Percentiles rank a stretch among this genome's conserved stretches.
These are phyloP conservation scores for Ctena decussata DNA, from an alignment of 2,888 invertebrate genomes.

Conservation along the genomic window DNA sequence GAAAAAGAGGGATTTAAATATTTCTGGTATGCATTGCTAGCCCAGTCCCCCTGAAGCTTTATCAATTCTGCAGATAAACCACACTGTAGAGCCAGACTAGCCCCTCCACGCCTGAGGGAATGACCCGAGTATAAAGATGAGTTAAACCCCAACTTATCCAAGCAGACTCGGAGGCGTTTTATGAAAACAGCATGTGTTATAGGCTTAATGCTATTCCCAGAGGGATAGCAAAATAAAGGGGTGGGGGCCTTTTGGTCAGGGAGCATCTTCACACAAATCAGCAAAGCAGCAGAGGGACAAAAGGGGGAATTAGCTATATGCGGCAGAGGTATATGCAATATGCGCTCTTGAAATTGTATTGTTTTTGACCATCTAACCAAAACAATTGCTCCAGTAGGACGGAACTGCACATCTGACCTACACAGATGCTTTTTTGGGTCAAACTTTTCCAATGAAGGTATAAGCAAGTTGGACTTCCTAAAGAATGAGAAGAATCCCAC, in stretches of 20 bases:
- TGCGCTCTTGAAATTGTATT: neutral
- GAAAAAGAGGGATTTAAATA: neutral
- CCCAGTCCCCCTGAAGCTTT: neutral
- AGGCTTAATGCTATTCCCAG: neutral
- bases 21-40: neutral
- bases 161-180: neutral
- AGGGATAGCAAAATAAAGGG: neutral
- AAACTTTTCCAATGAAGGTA: neutral
- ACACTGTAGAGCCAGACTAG: slow-evolving; percentile 35
- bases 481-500: no score
- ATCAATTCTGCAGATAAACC: slow-evolving; percentile 5
- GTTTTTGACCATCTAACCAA: neutral
- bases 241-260: neutral
- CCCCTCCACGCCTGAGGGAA: slow-evolving; percentile 31
- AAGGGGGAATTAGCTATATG: neutral
- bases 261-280: neutral
- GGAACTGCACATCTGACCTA: neutral
- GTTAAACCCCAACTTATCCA: neutral
- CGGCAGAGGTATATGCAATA: slow-evolving; percentile 9
- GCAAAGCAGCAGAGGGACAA: neutral
- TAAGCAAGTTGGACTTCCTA: slow-evolving; percentile 21
- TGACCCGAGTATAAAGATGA: slow-evolving; percentile 20
- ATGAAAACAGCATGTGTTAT: neutral
- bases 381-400: neutral
- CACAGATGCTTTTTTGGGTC: neutral